A percentile compares a stretch with the other conserved stretches of the same genome.
Evolutionary conservation across 2,888 invertebrate species (phyloP).

Genomic region (Leptinotarsa rubiginosa): DNA sequence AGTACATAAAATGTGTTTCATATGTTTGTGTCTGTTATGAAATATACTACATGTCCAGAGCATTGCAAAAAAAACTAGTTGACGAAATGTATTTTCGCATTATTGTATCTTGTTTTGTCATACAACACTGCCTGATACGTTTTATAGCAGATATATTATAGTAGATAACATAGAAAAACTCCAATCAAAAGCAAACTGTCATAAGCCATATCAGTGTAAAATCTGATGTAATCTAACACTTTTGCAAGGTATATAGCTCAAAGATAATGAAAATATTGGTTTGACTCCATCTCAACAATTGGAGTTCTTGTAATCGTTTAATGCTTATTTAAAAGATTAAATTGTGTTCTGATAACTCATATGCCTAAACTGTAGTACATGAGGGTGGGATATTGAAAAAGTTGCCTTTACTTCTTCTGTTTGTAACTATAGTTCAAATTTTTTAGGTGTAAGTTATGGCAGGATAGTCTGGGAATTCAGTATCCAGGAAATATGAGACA

Average conservation of each 20-base stretch:
- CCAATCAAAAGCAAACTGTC: background rate
- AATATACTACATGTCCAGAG: constrained; percentile 1
- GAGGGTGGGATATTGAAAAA: constrained; percentile 25
- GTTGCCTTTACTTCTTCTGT: constrained; percentile 23
- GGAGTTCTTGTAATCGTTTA: background rate
- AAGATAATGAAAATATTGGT: background rate
- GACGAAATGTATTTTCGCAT: constrained; percentile 1
- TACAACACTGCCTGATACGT: background rate
- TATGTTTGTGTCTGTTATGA: constrained; percentile 1
- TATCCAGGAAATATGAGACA: constrained; percentile 23
- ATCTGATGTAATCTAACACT: constrained; percentile 1
- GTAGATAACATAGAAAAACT: background rate
- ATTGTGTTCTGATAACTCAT: constrained; percentile 17
- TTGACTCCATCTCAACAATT: constrained; percentile 1
- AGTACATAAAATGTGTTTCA: background rate
- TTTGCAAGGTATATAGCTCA: constrained; percentile 1
- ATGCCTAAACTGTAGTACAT: constrained; percentile 21
- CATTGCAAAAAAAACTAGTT: background rate
- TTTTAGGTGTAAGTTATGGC: constrained; percentile 22
- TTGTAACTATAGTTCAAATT: constrained; percentile 19
- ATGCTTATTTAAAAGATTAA: constrained; percentile 15
- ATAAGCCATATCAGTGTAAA: constrained; percentile 1
- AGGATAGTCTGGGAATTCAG: constrained; percentile 19
- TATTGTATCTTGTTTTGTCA: background rate
- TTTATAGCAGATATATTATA: constrained; percentile 1